Conservation (phyloP, 2,113 vertebrate genomes). For the Prietella phreatophila region DNA sequence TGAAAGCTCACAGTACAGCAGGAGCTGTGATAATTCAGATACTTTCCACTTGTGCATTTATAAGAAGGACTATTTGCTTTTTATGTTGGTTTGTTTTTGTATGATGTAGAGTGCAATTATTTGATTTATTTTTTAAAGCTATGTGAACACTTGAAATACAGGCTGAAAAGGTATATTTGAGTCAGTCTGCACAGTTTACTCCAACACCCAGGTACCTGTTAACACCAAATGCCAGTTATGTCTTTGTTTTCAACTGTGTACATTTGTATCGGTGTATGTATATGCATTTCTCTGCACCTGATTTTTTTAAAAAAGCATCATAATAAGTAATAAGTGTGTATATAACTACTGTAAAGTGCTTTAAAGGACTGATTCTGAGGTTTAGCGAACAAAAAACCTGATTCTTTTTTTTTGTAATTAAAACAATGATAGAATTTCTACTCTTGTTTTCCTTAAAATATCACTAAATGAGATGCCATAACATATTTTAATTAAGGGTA, state of each 20-base stretch:
- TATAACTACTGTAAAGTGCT: constrained; percentile 3
- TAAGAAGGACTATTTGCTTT: constrained; percentile 24
- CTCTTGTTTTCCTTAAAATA: not conserved
- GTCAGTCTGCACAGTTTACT: constrained; percentile 12
- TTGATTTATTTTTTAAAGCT: constrained; percentile 40
- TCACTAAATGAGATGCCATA: not conserved
- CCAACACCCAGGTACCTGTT: not conserved
- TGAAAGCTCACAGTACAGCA: constrained; percentile 53
- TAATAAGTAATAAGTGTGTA: not conserved
- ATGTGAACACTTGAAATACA: constrained; percentile 19
- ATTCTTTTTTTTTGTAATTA: constrained; percentile 4
- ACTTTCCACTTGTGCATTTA: constrained; percentile 52
- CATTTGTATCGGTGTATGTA: constrained; percentile 7
- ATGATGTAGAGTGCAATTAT: constrained; percentile 43
- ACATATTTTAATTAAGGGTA: not conserved
- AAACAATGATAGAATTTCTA: not conserved
- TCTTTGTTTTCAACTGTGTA: not conserved
- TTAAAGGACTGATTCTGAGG: not conserved
- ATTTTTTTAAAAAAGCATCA: constrained; percentile 19
- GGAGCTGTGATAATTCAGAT: constrained; percentile 39
- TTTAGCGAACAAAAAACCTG: not conserved
- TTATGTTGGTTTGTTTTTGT: constrained; percentile 28
- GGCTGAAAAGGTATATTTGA: not conserved
- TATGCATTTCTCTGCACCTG: not conserved
- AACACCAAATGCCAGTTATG: constrained; percentile 7